Base-by-base conservation (phyloP, 2,797 vertebrate genomes). In the Microtus californicus region DNA sequence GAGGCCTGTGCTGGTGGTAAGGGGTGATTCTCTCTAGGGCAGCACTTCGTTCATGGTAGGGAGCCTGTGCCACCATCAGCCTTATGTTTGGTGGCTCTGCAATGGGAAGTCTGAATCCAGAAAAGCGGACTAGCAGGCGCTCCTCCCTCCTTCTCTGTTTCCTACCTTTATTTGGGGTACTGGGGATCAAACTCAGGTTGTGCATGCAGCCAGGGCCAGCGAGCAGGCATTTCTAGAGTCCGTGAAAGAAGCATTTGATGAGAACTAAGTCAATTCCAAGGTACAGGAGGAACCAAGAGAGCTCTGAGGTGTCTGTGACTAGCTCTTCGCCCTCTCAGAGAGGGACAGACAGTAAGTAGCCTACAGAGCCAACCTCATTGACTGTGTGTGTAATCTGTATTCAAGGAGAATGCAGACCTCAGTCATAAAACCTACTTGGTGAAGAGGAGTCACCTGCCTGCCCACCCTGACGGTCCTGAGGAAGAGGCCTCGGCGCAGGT, bases 361-460 rank as follows among this genome's bases (percentile, higher is more conserved):
- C 40, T 73, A 27, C 5, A 14, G 19, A 13, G 12, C 54, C 87
- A 85, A 67, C 12, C 2, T 79, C 45, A 17, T 17, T 92, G 69
- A 94, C 74, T 76, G 8, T 37, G n/a, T 83, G 23, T 81, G 23
- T 77, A 37, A 67, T 96, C 87, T 96, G 67, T 90, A 34, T 96
- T 95, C 13, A 94, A 99, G 98, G 97, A 97, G 71, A 93, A 97
- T 79, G 83, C 97, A 92, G 96, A 95, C 87, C 45, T 98, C 93
- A 97, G 96, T 94, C 97, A 97, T 2, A 97, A 93, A 78, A 99
- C 99, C 4, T 99, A 98, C 90, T 89, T 99, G 97, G 98, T 99
- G 97, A 98, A 98, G 76, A 98, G 97, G 90, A 90, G 92, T 14
- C 71, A 97, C 31, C 92, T 81, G 27, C 34, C 94, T 23, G 4